Evolutionary conservation across 2,113 vertebrate species (phyloP), one percentile per base, ranked within the genome.

Genomic region (Copsychus sechellarum): DNA sequence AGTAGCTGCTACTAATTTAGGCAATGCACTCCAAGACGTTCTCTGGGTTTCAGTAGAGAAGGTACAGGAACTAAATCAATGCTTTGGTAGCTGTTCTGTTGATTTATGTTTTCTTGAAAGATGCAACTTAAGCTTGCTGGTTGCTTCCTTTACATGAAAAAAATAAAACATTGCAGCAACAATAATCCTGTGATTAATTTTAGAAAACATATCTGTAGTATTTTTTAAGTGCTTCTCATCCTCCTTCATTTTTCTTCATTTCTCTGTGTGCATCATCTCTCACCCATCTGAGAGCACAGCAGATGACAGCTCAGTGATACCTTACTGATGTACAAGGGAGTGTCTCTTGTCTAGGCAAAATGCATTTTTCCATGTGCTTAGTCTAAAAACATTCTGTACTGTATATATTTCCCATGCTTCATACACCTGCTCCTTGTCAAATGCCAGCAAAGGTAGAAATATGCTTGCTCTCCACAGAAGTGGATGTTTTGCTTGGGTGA

Each of bases 351-450:
- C 38, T 73, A 88, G 64, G 71, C 47, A 95, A 58, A 82, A 89
- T 62, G 62, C 87, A 73, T 85, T 85, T 95, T 91, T 51, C 36
- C 43, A 26, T 58, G 22, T 86, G 67, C 29, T 42, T 87, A 50
- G 56, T 82, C 3, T 2, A 80, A 90, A 90, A 85, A n/a, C 22
- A 40, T 29, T 84, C 40, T 66, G 58, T 77, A 70, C 53, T 73
- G 25, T 76, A 72, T 64, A 58, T 4, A 54, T 73, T 92, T 92
- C 45, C 34, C 65, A 21, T 57, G 58, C 19, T 72, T 90, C 43
- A 20, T 80, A 88, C 51, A 86, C 71, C 79, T 95, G 58, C 57
- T 50, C 62, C 73, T 85, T 79, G 74, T 95, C 91, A 80, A 89
- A 92, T 91, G 15, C 67, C 45, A 81, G 56, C 13, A 85, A 78